Evolutionary conservation across 2,113 vertebrate species (phyloP).

Genomic region (Lampris megalopsis): DNA sequence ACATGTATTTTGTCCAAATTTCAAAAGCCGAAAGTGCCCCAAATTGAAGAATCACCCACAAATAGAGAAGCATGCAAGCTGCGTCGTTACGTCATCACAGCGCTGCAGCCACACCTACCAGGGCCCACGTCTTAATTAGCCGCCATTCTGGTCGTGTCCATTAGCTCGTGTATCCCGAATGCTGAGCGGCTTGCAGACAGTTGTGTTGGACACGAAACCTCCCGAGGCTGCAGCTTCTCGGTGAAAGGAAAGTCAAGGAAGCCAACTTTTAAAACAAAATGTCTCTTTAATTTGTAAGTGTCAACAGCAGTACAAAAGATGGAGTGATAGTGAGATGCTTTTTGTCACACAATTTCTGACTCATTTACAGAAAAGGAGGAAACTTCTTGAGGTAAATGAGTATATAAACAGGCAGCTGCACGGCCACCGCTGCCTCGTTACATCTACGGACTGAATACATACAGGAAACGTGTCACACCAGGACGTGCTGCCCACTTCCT

Average conservation of each 20-base stretch:
- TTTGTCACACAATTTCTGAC: constrained; percentile 79
- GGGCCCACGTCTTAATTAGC: background rate
- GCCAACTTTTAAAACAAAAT: constrained; percentile 96
- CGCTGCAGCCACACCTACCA: background rate
- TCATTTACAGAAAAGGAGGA: constrained; percentile 97
- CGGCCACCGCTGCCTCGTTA: constrained; percentile 86
- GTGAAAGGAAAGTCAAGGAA: constrained; percentile 34
- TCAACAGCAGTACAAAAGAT: constrained; percentile 99
- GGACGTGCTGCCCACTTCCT: constrained; percentile 92
- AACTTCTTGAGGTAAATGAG: constrained; percentile 99
- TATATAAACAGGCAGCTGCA: constrained; percentile 97
- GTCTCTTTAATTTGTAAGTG: constrained; percentile 99
- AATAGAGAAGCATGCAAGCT: no score
- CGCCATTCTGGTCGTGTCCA: background rate
- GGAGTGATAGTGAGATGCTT: constrained; percentile 96
- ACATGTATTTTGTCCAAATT: no score
- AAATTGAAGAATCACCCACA: no score
- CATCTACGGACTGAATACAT: constrained; percentile 81
- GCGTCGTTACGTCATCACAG: background rate
- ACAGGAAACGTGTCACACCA: constrained; percentile 90
- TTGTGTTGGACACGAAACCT: no score
- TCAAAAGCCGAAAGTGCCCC: no score
- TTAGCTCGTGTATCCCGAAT: background rate
- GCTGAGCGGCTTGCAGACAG: no score
- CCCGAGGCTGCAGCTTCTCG: no score